Conservation (phyloP, 2,888 invertebrate species). For the Heliconius cydno region DNA sequence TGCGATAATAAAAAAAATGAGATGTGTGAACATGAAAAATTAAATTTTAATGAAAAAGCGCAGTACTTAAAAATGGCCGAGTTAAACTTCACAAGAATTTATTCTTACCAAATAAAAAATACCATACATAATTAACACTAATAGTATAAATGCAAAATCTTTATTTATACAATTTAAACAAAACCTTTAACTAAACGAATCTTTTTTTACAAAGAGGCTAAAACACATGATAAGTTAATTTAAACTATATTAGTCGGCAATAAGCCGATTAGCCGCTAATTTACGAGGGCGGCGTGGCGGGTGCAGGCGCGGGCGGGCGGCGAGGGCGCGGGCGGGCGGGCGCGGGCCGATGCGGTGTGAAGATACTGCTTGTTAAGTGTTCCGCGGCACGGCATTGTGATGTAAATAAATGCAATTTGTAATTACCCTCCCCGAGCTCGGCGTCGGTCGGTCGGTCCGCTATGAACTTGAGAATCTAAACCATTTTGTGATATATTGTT, state of each 20-base stretch:
- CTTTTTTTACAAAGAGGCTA: background rate
- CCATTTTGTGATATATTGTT: background rate
- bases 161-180: background rate
- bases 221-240: conserved; percentile 37
- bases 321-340: background rate
- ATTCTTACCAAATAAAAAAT: too few relatives aligned
- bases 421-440: conserved; percentile 17
- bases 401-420: conserved; percentile 38
- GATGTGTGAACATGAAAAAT: too few relatives aligned
- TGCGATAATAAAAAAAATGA: too few relatives aligned
- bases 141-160: too few relatives aligned
- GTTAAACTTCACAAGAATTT: too few relatives aligned
- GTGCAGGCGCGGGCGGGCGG: too few relatives aligned
- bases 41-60: too few relatives aligned
- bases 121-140: too few relatives aligned
- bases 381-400: conserved; percentile 38
- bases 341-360: conserved; percentile 35
- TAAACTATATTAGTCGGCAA: conserved; percentile 41
- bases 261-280: conserved; percentile 32
- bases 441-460: background rate
- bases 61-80: too few relatives aligned
- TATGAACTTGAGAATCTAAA: background rate
- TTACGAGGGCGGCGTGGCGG: background rate
- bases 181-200: background rate
- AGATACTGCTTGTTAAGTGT: conserved; percentile 42